Evolutionary conservation across 1,140 invertebrate genomes (phyloP), one percentile per base, ranked within the genome.

Genomic region (Bombus vancouverensis): DNA sequence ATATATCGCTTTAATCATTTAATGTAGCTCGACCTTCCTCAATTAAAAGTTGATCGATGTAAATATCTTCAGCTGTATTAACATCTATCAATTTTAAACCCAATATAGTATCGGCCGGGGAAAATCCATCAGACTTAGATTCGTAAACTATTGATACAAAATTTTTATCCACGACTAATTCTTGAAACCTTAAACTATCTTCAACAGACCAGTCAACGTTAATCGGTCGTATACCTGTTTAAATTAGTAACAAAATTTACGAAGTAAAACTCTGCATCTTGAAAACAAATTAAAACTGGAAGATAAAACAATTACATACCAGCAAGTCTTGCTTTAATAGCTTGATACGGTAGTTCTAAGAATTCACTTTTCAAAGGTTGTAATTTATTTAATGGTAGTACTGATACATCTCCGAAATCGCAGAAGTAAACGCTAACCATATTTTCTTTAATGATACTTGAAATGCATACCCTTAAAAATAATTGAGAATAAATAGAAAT

Each of bases 151-250:
- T 89, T 0, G 96, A 96, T 10, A 96, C 96, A 75, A 96, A 96
- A 39, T 95, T 92, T 83, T 95, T 95, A 25, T 96, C 94, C 6
- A 96, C 95, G n/a, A 96, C 96, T 42, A 96, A 89, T 75, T 96
- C 94, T 90, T 96, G 96, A 88, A 96, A 97, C 65, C 95, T 91
- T 53, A 96, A 89, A 79, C 95, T 96, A 91, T 96, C 96, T 88
- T 96, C 95, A 59, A 96, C 95, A 6, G 94, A 92, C 96, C 96
- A 96, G 92, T 96, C 96, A 82, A 93, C 93, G 86, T 96, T 95
- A 28, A 95, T 94, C 42, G 96, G 96, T 79, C 92, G 94, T 53
- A 96, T 95, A 85, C 96, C 96, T 96, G 91, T 91, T 84, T 74
- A 53, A 86, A 81, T 90, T 28, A 25, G 74, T n/a, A 85, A 88